Conservation (phyloP, 2,113 vertebrate genomes). For the Sigmodon hispidus region DNA sequence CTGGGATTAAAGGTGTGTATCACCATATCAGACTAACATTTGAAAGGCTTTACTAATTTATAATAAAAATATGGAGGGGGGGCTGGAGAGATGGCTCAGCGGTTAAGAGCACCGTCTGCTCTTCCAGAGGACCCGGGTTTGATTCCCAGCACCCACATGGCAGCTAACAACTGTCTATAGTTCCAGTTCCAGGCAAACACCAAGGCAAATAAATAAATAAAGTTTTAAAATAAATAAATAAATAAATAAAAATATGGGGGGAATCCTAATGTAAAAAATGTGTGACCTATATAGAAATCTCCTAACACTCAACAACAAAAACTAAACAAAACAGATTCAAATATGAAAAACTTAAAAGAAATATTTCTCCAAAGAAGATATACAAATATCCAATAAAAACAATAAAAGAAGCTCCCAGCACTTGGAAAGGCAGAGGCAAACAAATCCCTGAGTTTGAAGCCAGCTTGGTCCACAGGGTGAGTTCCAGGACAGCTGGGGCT, state of each 20-base stretch:
- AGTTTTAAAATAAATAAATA: no score
- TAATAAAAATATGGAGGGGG: no score
- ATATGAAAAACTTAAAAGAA: background rate
- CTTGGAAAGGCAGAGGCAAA: background rate
- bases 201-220: no score
- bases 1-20: background rate
- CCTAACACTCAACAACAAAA: constrained; percentile 17
- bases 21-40: background rate
- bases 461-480: background rate
- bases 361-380: constrained; percentile 17
- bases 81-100: no score
- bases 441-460: background rate
- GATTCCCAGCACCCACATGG: no score
- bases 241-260: background rate
- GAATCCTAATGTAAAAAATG: constrained; percentile 6
- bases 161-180: no score
- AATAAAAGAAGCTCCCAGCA: background rate
- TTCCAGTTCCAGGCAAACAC: no score
- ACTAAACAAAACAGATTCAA: background rate
- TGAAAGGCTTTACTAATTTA: constrained; percentile 43
- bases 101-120: no score
- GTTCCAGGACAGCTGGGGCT: background rate
- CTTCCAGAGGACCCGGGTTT: no score
- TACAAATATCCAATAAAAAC: background rate
- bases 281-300: background rate